Percentiles rank a stretch among this genome's conserved stretches.
These are phyloP conservation scores for Characodon lateralis DNA, from an alignment of 2,797 vertebrate genomes.

Conservation along the genomic window DNA sequence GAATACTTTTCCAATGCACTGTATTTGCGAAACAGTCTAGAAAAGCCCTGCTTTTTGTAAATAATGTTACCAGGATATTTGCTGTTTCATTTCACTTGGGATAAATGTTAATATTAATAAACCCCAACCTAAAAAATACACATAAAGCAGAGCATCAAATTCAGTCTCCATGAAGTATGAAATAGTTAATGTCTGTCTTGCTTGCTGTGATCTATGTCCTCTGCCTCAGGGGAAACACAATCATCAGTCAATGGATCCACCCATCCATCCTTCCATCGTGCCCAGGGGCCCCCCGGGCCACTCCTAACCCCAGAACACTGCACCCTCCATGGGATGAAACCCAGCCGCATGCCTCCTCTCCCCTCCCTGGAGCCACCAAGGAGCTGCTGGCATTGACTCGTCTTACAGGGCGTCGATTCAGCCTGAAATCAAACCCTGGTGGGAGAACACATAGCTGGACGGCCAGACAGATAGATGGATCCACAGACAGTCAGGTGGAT, in stretches of 20 bases:
- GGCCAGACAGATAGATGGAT: constrained; percentile 63
- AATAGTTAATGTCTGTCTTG: constrained; percentile 52
- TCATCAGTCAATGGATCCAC: constrained; percentile 77
- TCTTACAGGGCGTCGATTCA: constrained; percentile 82
- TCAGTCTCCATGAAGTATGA: constrained; percentile 33
- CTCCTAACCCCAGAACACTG: constrained; percentile 73
- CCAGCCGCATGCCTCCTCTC: constrained; percentile 63
- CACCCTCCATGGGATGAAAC: constrained; percentile 76
- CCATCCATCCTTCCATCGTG: constrained; percentile 69
- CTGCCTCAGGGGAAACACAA: constrained; percentile 67
- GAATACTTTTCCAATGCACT: not conserved
- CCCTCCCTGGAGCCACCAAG: constrained; percentile 70
- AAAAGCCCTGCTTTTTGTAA: not conserved
- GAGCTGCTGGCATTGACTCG: constrained; percentile 77
- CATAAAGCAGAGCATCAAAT: not conserved
- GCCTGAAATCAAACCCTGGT: constrained; percentile 80
- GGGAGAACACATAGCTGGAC: constrained; percentile 69
- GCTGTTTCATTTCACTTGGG: not conserved
- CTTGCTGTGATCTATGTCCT: constrained; percentile 72
- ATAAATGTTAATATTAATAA: not conserved
- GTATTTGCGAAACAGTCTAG: not conserved
- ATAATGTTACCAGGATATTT: not conserved
- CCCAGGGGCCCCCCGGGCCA: constrained; percentile 62
- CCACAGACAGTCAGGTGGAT: constrained; percentile 47
- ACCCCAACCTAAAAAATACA: not conserved